phyloP scores from a whole-genome alignment of 2,888 invertebrate genomes.

The Drosophila aldrichi region DNA sequence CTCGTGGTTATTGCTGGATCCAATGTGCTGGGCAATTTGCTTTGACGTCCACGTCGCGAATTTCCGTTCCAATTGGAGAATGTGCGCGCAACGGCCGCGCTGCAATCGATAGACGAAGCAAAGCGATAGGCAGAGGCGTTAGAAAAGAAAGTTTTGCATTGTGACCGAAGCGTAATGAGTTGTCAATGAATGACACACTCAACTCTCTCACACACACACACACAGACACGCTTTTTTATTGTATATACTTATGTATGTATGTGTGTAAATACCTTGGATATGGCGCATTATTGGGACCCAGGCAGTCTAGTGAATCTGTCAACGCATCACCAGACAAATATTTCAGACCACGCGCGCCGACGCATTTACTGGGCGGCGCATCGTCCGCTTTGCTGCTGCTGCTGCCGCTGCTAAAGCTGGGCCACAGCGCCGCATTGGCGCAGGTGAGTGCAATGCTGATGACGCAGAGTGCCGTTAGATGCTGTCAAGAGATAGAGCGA shows the following conservation, averaged over 20 bases:
- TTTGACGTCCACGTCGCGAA: slow-evolving; percentile 89
- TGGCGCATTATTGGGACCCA: slow-evolving; percentile 93
- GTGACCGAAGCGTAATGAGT: slow-evolving; percentile 34
- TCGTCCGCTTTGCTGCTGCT: slow-evolving; percentile 75
- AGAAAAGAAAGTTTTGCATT: slow-evolving; percentile 66
- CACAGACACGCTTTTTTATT: background rate
- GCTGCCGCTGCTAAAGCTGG: slow-evolving; percentile 67
- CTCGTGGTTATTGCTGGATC: slow-evolving; percentile 91
- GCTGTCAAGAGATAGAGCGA: slow-evolving; percentile 58
- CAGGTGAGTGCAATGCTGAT: slow-evolving; percentile 76
- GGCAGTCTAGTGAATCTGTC: slow-evolving; percentile 90
- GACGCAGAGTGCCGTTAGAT: slow-evolving; percentile 82
- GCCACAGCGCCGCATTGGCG: slow-evolving; percentile 83
- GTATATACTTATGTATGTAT: background rate
- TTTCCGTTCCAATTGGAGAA: slow-evolving; percentile 90
- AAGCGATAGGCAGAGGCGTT: slow-evolving; percentile 49
- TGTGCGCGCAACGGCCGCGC: slow-evolving; percentile 91
- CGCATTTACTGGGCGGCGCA: slow-evolving; percentile 85
- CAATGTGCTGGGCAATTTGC: slow-evolving; percentile 87
- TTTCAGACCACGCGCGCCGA: slow-evolving; percentile 89
- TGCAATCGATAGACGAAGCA: slow-evolving; percentile 80
- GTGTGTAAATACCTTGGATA: slow-evolving; percentile 91
- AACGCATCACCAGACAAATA: slow-evolving; percentile 96
- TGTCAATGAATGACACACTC: slow-evolving; percentile 9
- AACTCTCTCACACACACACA: slow-evolving; percentile 17